Evolutionary conservation across 1,140 invertebrate species (phyloP), one percentile per base, ranked within the genome.

Genomic region (Xylocopa sonorina): DNA sequence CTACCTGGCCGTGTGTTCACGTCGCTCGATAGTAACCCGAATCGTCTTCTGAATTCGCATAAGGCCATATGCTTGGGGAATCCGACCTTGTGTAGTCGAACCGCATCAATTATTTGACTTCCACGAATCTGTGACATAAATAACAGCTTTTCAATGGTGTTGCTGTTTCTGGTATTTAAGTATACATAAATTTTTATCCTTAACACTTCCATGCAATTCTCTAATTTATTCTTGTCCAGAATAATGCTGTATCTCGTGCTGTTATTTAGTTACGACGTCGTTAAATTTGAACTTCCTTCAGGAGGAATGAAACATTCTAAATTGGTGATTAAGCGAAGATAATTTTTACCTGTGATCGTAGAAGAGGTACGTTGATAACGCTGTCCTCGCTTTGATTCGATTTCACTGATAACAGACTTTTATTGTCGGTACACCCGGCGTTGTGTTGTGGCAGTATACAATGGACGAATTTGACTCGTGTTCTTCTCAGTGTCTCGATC

Each of bases 51-150:
- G 89, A 99, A 99, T 93, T 99, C 98, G 41, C 95, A 94, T 62
- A 98, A 95, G 57, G 95, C 96, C 94, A 99, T 95, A 87, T 97
- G 95, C 89, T 98, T 97, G 5, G 98, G 98, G 92, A 97, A 99
- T 48, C 98, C 98, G 93, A 98, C 97, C 88, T 98, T 98, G 93
- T 98, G 96, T 58, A 99, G 94, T 29, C 98, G 94, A 16, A 98
- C 95, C 24, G 97, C 96, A 86, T 98, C 97, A 57, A 99, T 93
- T 32, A 99, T 95, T 93, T 99, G 97, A 81, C 96, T 96, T 29
- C 98, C 97, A 86, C 98, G 95, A 83, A 99, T 95, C 96, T 98
- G 93, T 50, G 93, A 93, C 32, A 66, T 12, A n/a, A 12, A 21
- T n/a, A n/a, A n/a, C n/a, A n/a, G n/a, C n/a, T n/a, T n/a, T n/a